Conservation (phyloP, 2,888 invertebrate species). For the Hyalella azteca region DNA sequence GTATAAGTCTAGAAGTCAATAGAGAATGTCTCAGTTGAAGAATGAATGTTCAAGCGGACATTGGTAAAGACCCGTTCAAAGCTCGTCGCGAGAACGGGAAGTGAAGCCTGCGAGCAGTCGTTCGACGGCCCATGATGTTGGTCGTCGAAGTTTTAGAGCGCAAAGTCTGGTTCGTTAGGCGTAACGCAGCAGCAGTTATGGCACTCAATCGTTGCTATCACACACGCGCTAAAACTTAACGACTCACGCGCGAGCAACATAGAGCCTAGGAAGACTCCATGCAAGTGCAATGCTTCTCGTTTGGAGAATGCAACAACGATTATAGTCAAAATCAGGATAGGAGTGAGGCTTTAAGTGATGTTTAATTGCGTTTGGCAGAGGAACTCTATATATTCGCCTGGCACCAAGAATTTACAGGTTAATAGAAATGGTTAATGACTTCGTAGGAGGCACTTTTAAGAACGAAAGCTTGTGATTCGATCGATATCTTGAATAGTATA, state of each 20-base stretch:
- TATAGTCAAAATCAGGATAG: too few species aligned
- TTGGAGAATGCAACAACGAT: too few species aligned
- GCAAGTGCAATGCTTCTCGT: background rate
- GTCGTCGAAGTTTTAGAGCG: background rate
- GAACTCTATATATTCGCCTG: too few species aligned
- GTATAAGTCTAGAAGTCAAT: background rate
- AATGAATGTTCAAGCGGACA: background rate
- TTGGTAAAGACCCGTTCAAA: background rate
- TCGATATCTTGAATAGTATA: too few species aligned
- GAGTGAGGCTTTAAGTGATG: too few species aligned
- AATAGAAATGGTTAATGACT: too few species aligned
- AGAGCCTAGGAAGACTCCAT: background rate
- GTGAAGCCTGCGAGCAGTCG: background rate
- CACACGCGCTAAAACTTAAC: background rate
- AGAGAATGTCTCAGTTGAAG: background rate
- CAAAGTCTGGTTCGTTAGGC: background rate
- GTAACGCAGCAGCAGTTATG: background rate
- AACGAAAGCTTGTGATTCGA: too few species aligned
- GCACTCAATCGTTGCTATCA: background rate
- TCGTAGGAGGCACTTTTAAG: too few species aligned
- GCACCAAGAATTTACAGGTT: too few species aligned
- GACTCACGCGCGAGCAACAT: background rate
- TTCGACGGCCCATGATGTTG: background rate
- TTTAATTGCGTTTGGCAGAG: too few species aligned
- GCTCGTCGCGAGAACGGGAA: background rate